phyloP scores from a whole-genome alignment of 2,113 vertebrate genomes.

The Heterotilapia buettikoferi region DNA sequence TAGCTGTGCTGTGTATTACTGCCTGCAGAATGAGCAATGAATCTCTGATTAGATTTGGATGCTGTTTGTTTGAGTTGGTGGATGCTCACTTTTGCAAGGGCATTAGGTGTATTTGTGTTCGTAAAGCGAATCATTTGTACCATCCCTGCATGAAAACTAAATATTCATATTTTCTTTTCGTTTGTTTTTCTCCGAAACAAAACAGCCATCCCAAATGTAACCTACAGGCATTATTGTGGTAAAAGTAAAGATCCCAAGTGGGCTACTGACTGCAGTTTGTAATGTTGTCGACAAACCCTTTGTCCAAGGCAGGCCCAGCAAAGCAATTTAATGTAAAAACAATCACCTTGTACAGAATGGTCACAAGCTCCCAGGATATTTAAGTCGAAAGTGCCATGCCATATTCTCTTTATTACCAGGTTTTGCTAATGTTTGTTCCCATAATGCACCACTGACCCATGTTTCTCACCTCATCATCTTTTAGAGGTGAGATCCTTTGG shows the following conservation, averaged over 20 bases:
- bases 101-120: constrained; percentile 13
- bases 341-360: not conserved
- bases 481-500: not conserved
- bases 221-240: not conserved
- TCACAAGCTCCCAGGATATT: not conserved
- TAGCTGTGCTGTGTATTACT: constrained; percentile 21
- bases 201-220: not conserved
- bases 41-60: constrained; percentile 37
- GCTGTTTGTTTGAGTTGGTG: not conserved
- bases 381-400: not conserved
- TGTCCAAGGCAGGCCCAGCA: not conserved
- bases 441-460: not conserved
- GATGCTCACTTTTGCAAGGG: constrained; percentile 7
- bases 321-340: not conserved
- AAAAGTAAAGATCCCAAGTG: constrained; percentile 15
- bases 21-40: constrained; percentile 26
- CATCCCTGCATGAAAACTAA: not conserved
- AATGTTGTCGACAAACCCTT: not conserved
- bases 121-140: constrained; percentile 5
- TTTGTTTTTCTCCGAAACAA: not conserved
- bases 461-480: not conserved
- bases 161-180: not conserved
- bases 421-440: not conserved
- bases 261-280: not conserved
- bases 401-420: not conserved